Evolutionary conservation across 2,888 invertebrate species (phyloP), one percentile per base, ranked within the genome.

Genomic region (Neoaliturus tenellus): DNA sequence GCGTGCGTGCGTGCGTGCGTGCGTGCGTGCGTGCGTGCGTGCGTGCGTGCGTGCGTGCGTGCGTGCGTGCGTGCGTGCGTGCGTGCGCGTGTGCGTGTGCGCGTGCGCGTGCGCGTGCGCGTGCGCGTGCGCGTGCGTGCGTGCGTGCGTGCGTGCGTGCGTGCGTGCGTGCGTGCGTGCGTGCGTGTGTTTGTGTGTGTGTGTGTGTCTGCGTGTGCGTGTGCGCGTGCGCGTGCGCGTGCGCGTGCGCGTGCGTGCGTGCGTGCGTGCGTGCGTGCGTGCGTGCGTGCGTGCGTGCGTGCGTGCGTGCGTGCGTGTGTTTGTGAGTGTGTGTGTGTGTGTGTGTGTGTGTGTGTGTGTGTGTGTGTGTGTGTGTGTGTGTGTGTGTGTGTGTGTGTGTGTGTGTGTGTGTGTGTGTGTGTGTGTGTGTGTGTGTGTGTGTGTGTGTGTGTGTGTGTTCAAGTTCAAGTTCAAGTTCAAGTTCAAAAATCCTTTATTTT

Each of bases 1-100:
- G 58, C 58, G 58, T 58, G 58, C 58, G 58, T 58, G 58, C 58
- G 58, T 58, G 58, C 58, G 58, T 58, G 58, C 58, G 58, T 58
- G 58, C 58, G 58, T 58, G 58, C 58, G 58, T 58, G 58, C 58
- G 58, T 58, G 58, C 58, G 58, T 58, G 58, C 58, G 58, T 58
- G 10, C 58, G 58, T 58, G 58, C 58, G 58, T 58, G 58, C 58
- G 58, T 58, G 10, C 58, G 58, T 58, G 58, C 58, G 58, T 58
- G 58, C 58, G 58, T 58, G 58, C 58, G 58, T 58, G 58, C 58
- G 58, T 58, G 58, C 58, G 58, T 58, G 58, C 58, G 58, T 58
- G 58, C 58, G 58, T 58, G 58, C 58, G 58, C 20, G 58, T 23
- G 58, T 58, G 58, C 58, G 58, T 58, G 58, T 23, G 58, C 20